A percentile compares a stretch with the other conserved stretches of the same genome.
Evolutionary conservation across 2,888 invertebrate genomes (phyloP).

Genomic region (Deladenus siricidicola): DNA sequence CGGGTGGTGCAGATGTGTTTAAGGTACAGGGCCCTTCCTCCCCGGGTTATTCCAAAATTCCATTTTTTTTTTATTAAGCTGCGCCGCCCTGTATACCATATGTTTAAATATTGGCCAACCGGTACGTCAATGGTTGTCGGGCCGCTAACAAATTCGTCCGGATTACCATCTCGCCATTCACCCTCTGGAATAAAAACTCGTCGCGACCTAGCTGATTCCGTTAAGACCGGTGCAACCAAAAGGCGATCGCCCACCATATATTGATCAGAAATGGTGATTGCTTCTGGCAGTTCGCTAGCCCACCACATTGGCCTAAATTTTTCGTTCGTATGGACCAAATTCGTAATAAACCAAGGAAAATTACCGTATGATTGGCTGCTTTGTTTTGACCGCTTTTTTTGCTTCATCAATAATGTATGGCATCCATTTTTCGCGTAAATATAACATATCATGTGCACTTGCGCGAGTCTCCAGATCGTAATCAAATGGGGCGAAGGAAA

Average conservation of each 20-base stretch:
- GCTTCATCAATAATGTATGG: conserved; percentile 14
- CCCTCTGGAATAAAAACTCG: conserved; percentile 81
- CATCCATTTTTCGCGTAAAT: conserved; percentile 15
- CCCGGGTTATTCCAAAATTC: no score
- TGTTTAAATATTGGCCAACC: no score
- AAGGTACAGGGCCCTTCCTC: no score
- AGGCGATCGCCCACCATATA: conserved; percentile 73
- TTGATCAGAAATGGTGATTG: conserved; percentile 62
- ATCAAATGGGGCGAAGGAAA: conserved; percentile 78
- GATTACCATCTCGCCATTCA: conserved; percentile 20
- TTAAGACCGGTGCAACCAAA: conserved; percentile 77
- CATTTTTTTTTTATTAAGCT: no score
- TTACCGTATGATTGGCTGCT: conserved; percentile 17
- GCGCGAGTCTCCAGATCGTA: conserved; percentile 53
- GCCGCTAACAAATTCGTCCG: not conserved
- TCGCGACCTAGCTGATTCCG: conserved; percentile 66
- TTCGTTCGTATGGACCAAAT: not conserved
- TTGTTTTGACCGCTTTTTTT: conserved; percentile 8
- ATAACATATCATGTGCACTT: conserved; percentile 9
- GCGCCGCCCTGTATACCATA: no score
- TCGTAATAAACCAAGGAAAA: no score
- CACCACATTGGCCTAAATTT: conserved; percentile 69
- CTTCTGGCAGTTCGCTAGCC: conserved; percentile 21
- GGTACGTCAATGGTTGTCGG: no score
- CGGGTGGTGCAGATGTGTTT: no score